Conservation (phyloP, 2,113 vertebrate species). For the Xerus inauris region DNA sequence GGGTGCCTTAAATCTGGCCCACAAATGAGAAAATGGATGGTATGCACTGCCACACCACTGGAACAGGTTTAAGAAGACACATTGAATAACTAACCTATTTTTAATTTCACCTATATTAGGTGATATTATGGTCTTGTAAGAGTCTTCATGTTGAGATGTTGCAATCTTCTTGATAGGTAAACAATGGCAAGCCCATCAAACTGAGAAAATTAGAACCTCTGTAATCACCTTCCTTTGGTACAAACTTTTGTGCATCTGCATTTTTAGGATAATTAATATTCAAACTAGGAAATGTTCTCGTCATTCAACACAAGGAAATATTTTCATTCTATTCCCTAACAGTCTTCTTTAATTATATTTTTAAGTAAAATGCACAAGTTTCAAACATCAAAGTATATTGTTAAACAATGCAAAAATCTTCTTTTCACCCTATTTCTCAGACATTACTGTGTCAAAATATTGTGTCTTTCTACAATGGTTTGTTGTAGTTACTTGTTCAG, state of each 20-base stretch:
- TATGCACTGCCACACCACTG: neutral
- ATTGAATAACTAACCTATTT: neutral
- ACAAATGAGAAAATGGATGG: neutral
- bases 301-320: neutral
- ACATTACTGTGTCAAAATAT: neutral
- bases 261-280: neutral
- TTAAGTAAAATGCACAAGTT: constrained; percentile 2
- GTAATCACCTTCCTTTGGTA: neutral
- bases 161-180: neutral
- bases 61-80: neutral
- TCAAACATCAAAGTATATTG: neutral
- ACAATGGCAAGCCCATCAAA: neutral
- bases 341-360: neutral
- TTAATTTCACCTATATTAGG: neutral
- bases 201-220: neutral
- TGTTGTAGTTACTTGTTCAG: neutral
- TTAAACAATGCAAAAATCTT: neutral
- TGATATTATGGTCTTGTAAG: neutral
- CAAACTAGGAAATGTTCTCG: neutral
- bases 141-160: neutral
- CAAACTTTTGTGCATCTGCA: neutral
- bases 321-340: neutral
- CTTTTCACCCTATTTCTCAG: neutral
- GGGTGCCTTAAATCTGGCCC: neutral
- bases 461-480: neutral